These are phyloP conservation scores for Xenopus tropicalis DNA, from an alignment of 2,113 vertebrate species.

Conservation along the genomic window DNA sequence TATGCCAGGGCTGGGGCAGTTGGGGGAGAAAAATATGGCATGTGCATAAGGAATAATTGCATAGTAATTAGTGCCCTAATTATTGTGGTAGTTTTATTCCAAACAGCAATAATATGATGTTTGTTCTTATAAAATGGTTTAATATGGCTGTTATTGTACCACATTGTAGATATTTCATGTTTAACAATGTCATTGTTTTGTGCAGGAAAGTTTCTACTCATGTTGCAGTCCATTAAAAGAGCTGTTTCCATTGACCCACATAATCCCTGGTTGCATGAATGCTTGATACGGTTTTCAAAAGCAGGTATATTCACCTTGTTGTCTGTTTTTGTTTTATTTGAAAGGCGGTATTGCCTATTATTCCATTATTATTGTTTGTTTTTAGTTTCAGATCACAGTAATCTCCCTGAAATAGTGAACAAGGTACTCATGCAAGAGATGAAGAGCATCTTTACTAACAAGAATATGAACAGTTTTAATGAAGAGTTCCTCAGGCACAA, in stretches of 20 bases:
- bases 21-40: too few relatives aligned
- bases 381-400: conserved; percentile 70
- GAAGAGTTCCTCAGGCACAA: conserved; percentile 72
- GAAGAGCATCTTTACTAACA: conserved; percentile 71
- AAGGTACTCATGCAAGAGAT: conserved; percentile 73
- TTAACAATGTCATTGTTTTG: background rate
- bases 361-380: conserved; percentile 4
- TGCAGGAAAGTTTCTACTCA: conserved; percentile 73
- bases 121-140: too few relatives aligned
- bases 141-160: too few relatives aligned
- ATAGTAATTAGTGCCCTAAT: too few relatives aligned
- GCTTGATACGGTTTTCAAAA: conserved; percentile 75
- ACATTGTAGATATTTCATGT: background rate
- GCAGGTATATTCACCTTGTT: conserved; percentile 58
- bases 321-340: background rate
- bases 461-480: conserved; percentile 70
- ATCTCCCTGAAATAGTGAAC: conserved; percentile 70
- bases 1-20: too few relatives aligned
- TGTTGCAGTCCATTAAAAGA: conserved; percentile 75
- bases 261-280: conserved; percentile 74
- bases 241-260: conserved; percentile 70
- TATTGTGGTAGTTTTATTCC: too few relatives aligned
- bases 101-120: too few relatives aligned
- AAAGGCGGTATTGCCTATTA: background rate
- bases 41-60: too few relatives aligned